A percentile compares a stretch with the other conserved stretches of the same genome.
Evolutionary conservation across 2,113 vertebrate species (phyloP).

Genomic region (Eira barbara): DNA sequence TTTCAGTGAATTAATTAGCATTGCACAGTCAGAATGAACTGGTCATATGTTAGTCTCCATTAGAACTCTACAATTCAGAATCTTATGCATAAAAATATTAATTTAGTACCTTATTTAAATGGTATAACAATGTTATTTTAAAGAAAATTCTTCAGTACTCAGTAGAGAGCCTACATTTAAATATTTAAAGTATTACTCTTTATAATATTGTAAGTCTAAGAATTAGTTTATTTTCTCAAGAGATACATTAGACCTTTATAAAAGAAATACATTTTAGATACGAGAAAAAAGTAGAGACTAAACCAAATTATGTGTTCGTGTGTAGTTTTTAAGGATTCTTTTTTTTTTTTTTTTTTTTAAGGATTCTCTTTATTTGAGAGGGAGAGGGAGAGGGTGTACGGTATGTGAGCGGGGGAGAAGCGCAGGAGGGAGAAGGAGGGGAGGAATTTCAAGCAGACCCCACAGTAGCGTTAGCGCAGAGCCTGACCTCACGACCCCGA

Average conservation of each 20-base stretch:
- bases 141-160: background rate
- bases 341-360: background rate
- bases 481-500: background rate
- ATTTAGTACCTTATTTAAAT: constrained; percentile 19
- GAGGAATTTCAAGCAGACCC: background rate
- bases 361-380: background rate
- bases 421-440: background rate
- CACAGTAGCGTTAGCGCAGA: background rate
- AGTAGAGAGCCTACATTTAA: background rate
- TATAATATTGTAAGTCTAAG: background rate
- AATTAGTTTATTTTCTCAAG: constrained; percentile 16
- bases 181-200: constrained; percentile 14
- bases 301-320: background rate
- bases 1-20: background rate
- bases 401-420: background rate
- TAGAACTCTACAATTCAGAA: constrained; percentile 1
- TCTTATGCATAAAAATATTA: background rate
- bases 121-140: background rate
- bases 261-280: background rate
- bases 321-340: background rate
- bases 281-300: background rate
- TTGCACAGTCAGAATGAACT: background rate
- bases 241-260: background rate
- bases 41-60: background rate
- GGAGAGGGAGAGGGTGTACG: no score